Percentiles rank a stretch among this genome's conserved stretches.
Conservation (phyloP, 92 coral and sea anemone genomes). For the Zoanthus solanderi region DNA sequence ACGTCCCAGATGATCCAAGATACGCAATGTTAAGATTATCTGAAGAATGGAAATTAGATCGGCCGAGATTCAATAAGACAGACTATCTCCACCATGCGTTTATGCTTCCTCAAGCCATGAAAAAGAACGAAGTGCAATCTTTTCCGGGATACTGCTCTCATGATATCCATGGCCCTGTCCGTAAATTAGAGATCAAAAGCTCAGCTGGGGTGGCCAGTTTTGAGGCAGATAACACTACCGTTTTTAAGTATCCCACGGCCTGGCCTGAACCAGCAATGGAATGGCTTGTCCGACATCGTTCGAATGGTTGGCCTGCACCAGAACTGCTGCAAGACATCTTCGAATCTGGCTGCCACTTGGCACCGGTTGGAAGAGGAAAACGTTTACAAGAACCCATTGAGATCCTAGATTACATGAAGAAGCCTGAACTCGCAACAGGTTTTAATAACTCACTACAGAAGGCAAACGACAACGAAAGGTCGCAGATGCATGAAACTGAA, state of each 20-base stretch:
- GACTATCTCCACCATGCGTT: conserved; percentile 64
- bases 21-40: conserved; percentile 73
- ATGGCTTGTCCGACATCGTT: conserved; percentile 80
- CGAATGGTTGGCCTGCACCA: conserved; percentile 83
- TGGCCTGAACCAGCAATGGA: conserved; percentile 93
- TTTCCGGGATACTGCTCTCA: conserved; percentile 10
- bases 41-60: conserved; percentile 71
- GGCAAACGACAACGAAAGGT: not conserved
- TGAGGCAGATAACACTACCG: conserved; percentile 68
- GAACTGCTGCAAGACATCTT: conserved; percentile 78
- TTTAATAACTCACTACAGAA: not conserved
- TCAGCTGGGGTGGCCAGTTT: not conserved
- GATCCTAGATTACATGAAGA: conserved; percentile 52
- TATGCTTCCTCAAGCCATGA: conserved; percentile 48
- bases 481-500: conserved; percentile 75
- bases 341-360: conserved; percentile 83
- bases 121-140: not conserved
- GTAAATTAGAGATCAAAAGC: conserved; percentile 56
- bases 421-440: conserved; percentile 36
- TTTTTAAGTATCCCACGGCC: conserved; percentile 74
- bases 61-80: conserved; percentile 64
- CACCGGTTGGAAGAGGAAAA: conserved; percentile 83
- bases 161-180: conserved; percentile 78
- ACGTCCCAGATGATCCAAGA: conserved; percentile 70
- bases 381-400: conserved; percentile 66